phyloP scores from a whole-genome alignment of 2,797 vertebrate species.

The Dermochelys coriacea region DNA sequence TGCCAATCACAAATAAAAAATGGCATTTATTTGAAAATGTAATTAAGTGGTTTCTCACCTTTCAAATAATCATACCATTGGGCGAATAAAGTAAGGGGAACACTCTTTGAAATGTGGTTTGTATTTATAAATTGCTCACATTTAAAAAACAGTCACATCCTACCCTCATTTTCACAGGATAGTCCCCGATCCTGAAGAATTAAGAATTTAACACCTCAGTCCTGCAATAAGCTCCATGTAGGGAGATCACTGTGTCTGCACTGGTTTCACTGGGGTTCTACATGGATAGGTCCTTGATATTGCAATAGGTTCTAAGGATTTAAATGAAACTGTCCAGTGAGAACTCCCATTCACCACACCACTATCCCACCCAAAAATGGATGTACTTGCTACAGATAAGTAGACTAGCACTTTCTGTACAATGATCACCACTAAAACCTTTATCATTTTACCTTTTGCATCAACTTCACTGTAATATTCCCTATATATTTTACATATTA shows the following conservation, averaged over 20 bases:
- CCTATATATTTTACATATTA: neutral
- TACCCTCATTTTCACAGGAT: rapidly evolving
- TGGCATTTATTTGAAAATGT: too few species aligned
- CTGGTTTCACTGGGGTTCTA: neutral
- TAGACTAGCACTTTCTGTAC: neutral
- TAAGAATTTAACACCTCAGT: neutral
- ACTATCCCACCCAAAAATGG: neutral
- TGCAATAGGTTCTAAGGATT: neutral
- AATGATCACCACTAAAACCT: neutral
- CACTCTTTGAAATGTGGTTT: neutral
- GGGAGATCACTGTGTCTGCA: neutral
- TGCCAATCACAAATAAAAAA: neutral
- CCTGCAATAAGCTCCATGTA: neutral
- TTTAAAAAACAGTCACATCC: neutral
- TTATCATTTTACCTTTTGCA: neutral
- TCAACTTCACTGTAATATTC: neutral
- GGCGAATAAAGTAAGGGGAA: neutral
- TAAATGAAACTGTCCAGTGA: neutral
- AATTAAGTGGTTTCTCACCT: neutral
- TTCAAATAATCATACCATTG: neutral
- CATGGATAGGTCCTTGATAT: neutral
- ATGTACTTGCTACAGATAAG: neutral
- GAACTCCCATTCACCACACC: neutral
- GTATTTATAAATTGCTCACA: neutral
- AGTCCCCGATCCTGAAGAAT: neutral